A percentile compares a stretch with the other conserved stretches of the same genome.
Evolutionary conservation across 1,140 invertebrate genomes (phyloP).

Genomic region (Anoplophora glabripennis): DNA sequence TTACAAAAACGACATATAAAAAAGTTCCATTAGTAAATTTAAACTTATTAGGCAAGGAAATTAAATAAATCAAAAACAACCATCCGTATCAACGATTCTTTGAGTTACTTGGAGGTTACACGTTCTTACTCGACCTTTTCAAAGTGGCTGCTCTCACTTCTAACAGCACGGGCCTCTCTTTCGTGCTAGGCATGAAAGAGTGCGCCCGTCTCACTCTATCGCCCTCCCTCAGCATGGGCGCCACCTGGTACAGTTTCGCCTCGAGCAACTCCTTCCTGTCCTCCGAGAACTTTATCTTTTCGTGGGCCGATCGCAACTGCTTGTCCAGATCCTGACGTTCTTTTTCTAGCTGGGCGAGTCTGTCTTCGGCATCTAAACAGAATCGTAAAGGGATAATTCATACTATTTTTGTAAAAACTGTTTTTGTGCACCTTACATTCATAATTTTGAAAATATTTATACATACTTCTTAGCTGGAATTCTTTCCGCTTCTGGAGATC

Average conservation of each 20-base stretch:
- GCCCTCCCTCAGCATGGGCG: slow-evolving; percentile 39
- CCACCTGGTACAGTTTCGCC: slow-evolving; percentile 55
- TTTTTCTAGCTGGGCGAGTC: slow-evolving; percentile 64
- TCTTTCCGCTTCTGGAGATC: slow-evolving; percentile 69
- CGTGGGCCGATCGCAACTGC: slow-evolving; percentile 62
- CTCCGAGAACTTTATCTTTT: slow-evolving; percentile 66
- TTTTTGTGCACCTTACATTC: background rate
- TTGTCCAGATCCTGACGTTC: slow-evolving; percentile 65
- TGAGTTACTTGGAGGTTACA: background rate
- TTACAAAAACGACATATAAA: too few relatives aligned
- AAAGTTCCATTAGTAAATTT: too few relatives aligned
- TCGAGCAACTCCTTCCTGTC: slow-evolving; percentile 64
- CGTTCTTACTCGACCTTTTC: slow-evolving; percentile 25
- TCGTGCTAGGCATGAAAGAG: slow-evolving; percentile 60
- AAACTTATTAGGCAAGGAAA: too few relatives aligned
- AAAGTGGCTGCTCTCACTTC: slow-evolving; percentile 41
- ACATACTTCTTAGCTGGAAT: slow-evolving; percentile 59
- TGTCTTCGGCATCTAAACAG: slow-evolving; percentile 59
- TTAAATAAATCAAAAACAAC: too few relatives aligned
- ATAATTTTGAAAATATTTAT: slow-evolving; percentile 6
- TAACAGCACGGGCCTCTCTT: slow-evolving; percentile 49
- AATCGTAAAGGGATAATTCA: too few relatives aligned
- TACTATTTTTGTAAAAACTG: too few relatives aligned
- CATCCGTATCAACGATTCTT: too few relatives aligned
- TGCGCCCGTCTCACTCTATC: slow-evolving; percentile 56